Base-by-base conservation (phyloP, 2,888 invertebrate genomes). In the Pseudeuparius sepicola region DNA sequence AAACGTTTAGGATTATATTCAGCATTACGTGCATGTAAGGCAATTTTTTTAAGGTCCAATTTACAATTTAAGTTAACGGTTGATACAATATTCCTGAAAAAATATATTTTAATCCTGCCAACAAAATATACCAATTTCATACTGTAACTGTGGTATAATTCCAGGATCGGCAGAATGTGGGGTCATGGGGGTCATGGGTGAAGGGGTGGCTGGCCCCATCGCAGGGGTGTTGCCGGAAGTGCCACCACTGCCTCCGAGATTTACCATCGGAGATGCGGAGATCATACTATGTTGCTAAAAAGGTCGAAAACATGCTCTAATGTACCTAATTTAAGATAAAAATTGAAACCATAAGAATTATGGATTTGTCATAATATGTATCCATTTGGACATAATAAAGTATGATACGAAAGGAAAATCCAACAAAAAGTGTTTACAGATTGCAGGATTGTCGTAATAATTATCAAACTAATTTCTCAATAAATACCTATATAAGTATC, bases 1-100 rank as follows among this genome's bases (percentile, higher is more conserved):
- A 98, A 98, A 54, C 97, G 82, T 64, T 97, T 97, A 5, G 97
- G 97, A 63, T 98, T 98, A 59, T 97, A 98, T 63, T 98, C 97
- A 2, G 97, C 97, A 68, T 98, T 98, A 59, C 97, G 78, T 1
- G 97, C 96, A 60, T 94, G 94, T 2, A 97, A 66, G 0, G 97
- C 96, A 50, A 98, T 98, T 65, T 88, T 90, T 57, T 97, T 96
- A 41, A 98, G 68, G 57, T 98, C 96, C 46, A 97, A 65, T 64
- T 89, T 90, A 60, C 94, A 94, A 52, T 83, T 87, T 33, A 98
- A 66, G 62, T 94, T 97, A 0, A 98, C 96, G 4, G 97, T 98
- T 28, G 96, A 93, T 1, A 98, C 97, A 54, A 98, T 97, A 57
- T 97, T 98, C 58, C 92, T 92, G 63, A 38, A 69, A 69, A 42